Base-by-base conservation (phyloP, 2,888 invertebrate genomes). In the Aethes cnicana region DNA sequence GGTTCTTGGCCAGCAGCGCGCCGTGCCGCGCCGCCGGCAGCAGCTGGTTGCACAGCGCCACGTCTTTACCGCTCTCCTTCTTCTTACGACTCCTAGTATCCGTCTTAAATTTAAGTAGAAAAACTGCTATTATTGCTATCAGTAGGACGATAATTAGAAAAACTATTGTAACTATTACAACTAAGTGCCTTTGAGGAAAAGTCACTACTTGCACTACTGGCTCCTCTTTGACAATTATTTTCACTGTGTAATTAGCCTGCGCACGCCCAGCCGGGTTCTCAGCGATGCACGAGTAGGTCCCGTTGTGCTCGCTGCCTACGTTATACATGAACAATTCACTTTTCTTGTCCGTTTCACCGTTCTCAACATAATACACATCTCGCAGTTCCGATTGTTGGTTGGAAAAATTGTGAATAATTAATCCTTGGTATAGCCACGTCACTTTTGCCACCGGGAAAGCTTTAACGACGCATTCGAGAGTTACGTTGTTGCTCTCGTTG, bases 341-440 rank as follows among this genome's bases (percentile, higher is more conserved):
- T 60, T 92, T 92, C 80, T 95, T 95, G 69, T 95, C 94, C 61
- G 93, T 92, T 1, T 90, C 85, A n/a, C 93, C 93, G 66, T 93
- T 94, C 68, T 94, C 94, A 7, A 94, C 91, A 64, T 91, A 94
- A 82, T 93, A 95, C 64, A 93, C 90, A 68, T 94, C 89, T 66
- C 93, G 93, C 39, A 93, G 83, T 53, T 94, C 94, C 12, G 92
- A 90, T 16, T 93, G 92, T 59, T 93, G 89, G 57, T 77, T 90
- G 30, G 94, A 92, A 71, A 95, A 95, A 82, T 95, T 95, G 74
- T 94, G 94, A 70, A 95, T 91, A 55, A 95, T 91, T 78, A 94
- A 93, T 32, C 95, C 95, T 74, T 95, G 95, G 82, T 95, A 95
- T 74, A 93, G 92, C 97, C 97, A 97, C 2, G 94, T 92, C 39